A percentile compares a stretch with the other conserved stretches of the same genome.
Evolutionary conservation across 2,113 vertebrate genomes (phyloP).

Genomic region (Neotoma lepida): DNA sequence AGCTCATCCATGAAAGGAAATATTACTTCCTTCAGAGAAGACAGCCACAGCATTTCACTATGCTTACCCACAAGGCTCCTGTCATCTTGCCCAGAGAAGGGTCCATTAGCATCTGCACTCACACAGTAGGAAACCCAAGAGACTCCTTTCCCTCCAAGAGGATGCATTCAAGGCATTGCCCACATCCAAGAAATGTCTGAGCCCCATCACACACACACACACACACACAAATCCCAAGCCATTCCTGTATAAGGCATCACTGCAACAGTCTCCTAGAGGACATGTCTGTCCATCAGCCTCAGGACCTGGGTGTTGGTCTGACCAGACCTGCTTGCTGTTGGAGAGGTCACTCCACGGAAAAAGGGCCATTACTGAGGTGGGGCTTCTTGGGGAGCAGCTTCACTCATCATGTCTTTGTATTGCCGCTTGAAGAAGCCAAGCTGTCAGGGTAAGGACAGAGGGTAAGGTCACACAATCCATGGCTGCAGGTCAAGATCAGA

Average conservation of each 20-base stretch:
- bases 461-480: background rate
- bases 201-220: background rate
- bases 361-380: constrained; percentile 24
- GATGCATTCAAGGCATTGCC: background rate
- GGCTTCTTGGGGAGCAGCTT: background rate
- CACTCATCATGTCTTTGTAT: constrained; percentile 87
- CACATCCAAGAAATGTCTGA: background rate
- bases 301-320: background rate
- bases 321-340: background rate
- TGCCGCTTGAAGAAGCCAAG: constrained; percentile 92
- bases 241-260: background rate
- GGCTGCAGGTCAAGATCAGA: background rate
- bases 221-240: background rate
- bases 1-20: background rate
- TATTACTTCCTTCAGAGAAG: background rate
- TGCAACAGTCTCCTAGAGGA: background rate
- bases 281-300: background rate
- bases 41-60: background rate
- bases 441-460: constrained; percentile 77
- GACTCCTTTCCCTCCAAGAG: background rate
- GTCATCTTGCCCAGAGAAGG: background rate
- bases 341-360: background rate
- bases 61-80: background rate
- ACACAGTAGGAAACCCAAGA: background rate
- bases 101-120: background rate